Base-by-base conservation (phyloP, 2,113 vertebrate species). In the Glaucidium brasilianum region DNA sequence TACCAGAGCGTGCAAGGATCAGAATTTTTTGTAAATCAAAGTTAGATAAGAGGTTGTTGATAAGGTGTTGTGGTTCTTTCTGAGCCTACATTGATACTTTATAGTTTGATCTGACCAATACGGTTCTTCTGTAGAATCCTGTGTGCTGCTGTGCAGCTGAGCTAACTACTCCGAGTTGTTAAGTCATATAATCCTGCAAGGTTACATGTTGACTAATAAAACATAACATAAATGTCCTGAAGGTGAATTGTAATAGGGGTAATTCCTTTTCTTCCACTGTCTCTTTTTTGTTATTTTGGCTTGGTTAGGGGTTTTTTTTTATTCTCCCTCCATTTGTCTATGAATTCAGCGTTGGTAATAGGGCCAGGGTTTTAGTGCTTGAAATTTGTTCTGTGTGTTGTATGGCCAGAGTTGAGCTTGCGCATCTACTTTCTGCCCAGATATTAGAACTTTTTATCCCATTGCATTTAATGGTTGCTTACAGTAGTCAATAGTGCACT, bases 391-490 rank as follows among this genome's bases (percentile, higher is more conserved):
- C 20, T 18, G 2, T 16, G 9, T 39, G 49, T n/a, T 41, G 12
- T 14, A 5, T 21, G 10, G 52, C 47, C 10, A 16, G 22, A 47
- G 20, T 15, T 41, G 62, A 75, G 52, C 12, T 71, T 35, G 21
- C 0, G 0, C 41, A 10, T 59, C 41, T 49, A 0, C 43, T 47
- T 76, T 49, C 64, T 56, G 17, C 9, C 43, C 27, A 25, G 41
- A 4, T 60, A 22, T 2, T 73, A 78, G 50, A 20, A 0, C 15
- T 52, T 39, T 52, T 55, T 64, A 23, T 53, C 43, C 34, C 1
- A 0, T 84, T 32, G 2, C 4, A 2, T 72, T 23, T 19, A 14
- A 1, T 0, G n/a, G 15, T 45, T 35, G 1, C 53, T 92, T 52
- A 23, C 0, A 1, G 45, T 17, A 23, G 55, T 5, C 0, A 1